phyloP scores from a whole-genome alignment of 2,888 invertebrate genomes.

The Idaea straminata region DNA sequence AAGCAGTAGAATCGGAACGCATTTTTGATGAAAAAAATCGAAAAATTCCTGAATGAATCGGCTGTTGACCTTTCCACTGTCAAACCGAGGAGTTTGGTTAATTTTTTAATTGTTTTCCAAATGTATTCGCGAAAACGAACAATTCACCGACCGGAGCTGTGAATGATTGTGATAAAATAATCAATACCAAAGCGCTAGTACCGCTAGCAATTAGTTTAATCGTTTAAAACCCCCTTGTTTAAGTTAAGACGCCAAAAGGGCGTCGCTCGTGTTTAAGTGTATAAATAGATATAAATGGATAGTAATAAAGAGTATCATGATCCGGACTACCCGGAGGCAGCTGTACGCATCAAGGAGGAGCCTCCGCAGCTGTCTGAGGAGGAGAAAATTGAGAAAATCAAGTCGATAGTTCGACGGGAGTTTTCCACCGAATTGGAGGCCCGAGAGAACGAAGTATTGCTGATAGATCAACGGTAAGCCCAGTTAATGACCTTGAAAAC shows the following conservation, averaged over 20 bases:
- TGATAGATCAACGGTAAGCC: slow-evolving; percentile 84
- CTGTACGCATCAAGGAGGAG: slow-evolving; percentile 47
- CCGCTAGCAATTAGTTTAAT: slow-evolving; percentile 18
- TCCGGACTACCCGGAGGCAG: slow-evolving; percentile 77
- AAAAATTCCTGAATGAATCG: slow-evolving; percentile 44
- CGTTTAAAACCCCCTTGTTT: slow-evolving; percentile 36
- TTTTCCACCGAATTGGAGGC: slow-evolving; percentile 85
- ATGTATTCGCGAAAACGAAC: slow-evolving; percentile 32
- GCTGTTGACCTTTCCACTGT: slow-evolving; percentile 70
- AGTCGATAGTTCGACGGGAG: slow-evolving; percentile 84
- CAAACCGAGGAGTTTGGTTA: slow-evolving; percentile 64
- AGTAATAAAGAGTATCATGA: slow-evolving; percentile 78
- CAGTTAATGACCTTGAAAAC: slow-evolving; percentile 23
- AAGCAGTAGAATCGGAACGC: slow-evolving; percentile 1
- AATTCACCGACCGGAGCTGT: slow-evolving; percentile 42
- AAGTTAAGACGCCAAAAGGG: slow-evolving; percentile 43
- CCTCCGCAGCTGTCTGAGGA: slow-evolving; percentile 50
- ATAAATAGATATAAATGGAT: slow-evolving; percentile 57
- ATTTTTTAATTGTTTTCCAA: slow-evolving; percentile 46
- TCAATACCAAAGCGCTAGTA: slow-evolving; percentile 39
- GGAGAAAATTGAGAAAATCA: slow-evolving; percentile 73
- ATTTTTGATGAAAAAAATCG: slow-evolving; percentile 4
- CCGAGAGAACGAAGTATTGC: slow-evolving; percentile 85
- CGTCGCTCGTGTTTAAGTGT: slow-evolving; percentile 48
- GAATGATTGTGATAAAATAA: slow-evolving; percentile 45